A percentile compares a stretch with the other conserved stretches of the same genome.
Conservation (phyloP, 2,888 invertebrate genomes). For the Tetropium fuscum region DNA sequence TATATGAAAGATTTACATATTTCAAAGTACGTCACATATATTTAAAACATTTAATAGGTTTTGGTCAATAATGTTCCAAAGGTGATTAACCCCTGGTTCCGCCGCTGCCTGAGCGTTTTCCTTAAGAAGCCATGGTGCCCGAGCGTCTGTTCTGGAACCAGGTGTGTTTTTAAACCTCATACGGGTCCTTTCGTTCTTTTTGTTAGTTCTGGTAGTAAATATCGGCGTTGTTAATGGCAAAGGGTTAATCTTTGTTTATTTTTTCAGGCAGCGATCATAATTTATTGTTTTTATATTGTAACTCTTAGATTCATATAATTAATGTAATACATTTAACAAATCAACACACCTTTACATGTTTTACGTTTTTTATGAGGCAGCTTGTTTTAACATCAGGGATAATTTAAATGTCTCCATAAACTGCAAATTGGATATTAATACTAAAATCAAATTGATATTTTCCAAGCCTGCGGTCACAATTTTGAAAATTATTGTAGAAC, state of each 20-base stretch:
- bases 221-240: slow-evolving; percentile 39
- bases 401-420: background rate
- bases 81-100: no score
- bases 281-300: slow-evolving; percentile 39
- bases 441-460: no score
- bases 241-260: slow-evolving; percentile 49
- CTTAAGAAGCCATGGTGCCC: slow-evolving; percentile 45
- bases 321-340: slow-evolving; percentile 48
- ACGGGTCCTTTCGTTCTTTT: slow-evolving; percentile 31
- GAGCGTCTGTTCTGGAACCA: slow-evolving; percentile 47
- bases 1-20: no score
- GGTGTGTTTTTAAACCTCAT: slow-evolving; percentile 45
- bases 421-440: no score
- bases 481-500: no score
- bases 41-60: no score
- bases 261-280: slow-evolving; percentile 39
- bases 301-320: slow-evolving; percentile 40
- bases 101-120: slow-evolving; percentile 22
- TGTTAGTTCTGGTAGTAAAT: slow-evolving; percentile 37
- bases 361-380: background rate
- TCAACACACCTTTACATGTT: slow-evolving; percentile 39
- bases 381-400: background rate
- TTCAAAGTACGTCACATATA: no score
- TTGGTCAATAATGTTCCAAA: no score
- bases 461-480: no score